Base-by-base conservation (phyloP, 2,797 vertebrate genomes). In the Falco cherrug region DNA sequence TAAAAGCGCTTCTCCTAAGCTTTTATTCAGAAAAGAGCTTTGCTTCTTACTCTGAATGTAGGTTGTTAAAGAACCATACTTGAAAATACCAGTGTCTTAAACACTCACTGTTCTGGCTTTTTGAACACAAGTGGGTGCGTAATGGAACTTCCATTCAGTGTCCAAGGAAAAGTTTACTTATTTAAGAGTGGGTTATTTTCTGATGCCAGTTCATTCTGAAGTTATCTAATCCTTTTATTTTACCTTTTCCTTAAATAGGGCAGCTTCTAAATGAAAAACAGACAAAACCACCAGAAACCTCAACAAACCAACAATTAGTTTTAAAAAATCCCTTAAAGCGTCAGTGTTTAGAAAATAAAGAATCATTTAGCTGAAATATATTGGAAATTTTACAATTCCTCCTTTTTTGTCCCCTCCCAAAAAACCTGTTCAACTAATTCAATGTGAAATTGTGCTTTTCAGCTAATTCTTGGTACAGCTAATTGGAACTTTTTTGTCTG, bases 71-170 rank as follows among this genome's bases (percentile, higher is more conserved):
- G 74, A 91, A 37, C 59, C 24, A 31, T 41, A 13, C 53, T 86
- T 57, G 60, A 43, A 88, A 92, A 59, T 19, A 71, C 11, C 26
- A 16, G 0, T 60, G 45, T 70, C 65, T 87, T 68, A 57, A 89
- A 61, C 0, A 1, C 54, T 79, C 1, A 0, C 12, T 5, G 1
- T 48, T 47, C 31, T 57, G 65, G 9, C 54, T 64, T 84, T 50
- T 63, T 26, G 41, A 84, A 56, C 33, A 54, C 10, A 28, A 93
- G 68, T 41, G 51, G 57, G 7, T 74, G 56, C 73, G n/a, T 71
- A 54, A 80, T 84, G 76, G 75, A 83, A 67, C 89, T 94, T 68
- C 53, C 51, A 47, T 67, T 61, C 43, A 13, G 47, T 48, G 37
- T 17, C 28, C 21, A 20, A 74, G 64, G n/a, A 47, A 50, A 73